These are phyloP conservation scores for Spialia ferax DNA, from an alignment of 2,888 invertebrate species.

Conservation along the genomic window DNA sequence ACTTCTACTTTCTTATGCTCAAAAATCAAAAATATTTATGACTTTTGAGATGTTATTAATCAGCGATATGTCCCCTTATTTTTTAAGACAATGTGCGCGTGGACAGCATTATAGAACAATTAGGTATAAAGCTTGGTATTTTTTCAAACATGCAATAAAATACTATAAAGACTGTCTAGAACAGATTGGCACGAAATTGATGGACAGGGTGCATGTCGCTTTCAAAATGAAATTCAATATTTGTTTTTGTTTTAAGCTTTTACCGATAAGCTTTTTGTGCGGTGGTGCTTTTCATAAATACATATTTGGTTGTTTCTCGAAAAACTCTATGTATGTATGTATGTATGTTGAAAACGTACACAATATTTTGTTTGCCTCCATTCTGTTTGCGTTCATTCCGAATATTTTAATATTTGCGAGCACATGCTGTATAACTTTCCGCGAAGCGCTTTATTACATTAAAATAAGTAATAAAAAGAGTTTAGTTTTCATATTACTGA, in stretches of 20 bases:
- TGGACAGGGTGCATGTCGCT: neutral
- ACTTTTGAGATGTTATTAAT: too few relatives aligned
- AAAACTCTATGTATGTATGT: conserved; percentile 37
- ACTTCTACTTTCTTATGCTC: too few relatives aligned
- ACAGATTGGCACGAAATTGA: neutral
- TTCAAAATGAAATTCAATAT: neutral
- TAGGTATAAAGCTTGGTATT: too few relatives aligned
- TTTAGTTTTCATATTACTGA: conserved; percentile 34
- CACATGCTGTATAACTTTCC: conserved; percentile 27
- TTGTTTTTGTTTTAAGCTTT: conserved; percentile 25
- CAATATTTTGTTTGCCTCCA: conserved; percentile 35
- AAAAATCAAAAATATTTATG: too few relatives aligned
- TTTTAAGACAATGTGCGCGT: too few relatives aligned
- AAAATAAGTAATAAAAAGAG: conserved; percentile 36
- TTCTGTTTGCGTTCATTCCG: conserved; percentile 35
- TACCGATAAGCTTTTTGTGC: conserved; percentile 30
- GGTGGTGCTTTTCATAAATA: conserved; percentile 31
- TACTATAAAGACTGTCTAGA: neutral
- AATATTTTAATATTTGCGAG: conserved; percentile 39
- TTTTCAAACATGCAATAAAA: too few relatives aligned
- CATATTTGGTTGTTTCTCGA: conserved; percentile 31
- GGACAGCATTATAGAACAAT: too few relatives aligned
- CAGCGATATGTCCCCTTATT: too few relatives aligned
- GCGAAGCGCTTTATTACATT: conserved; percentile 35
- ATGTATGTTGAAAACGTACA: conserved; percentile 33